Conservation (phyloP, 2,113 vertebrate species). For the Gadus chalcogrammus region DNA sequence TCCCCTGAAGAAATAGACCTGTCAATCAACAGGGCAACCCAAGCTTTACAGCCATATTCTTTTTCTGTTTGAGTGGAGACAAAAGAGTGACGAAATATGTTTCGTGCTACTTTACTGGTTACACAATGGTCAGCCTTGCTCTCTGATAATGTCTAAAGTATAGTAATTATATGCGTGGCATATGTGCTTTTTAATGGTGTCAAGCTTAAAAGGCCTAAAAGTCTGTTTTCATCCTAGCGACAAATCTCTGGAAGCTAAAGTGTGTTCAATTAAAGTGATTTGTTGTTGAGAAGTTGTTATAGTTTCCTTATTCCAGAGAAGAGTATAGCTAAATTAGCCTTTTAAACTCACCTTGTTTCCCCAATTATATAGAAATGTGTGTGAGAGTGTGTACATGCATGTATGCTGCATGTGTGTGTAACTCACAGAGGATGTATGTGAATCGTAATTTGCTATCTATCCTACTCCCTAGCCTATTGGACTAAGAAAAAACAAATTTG, state of each 20-base stretch:
- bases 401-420: neutral
- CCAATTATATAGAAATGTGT: neutral
- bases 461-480: too few relatives aligned
- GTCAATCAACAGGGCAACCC: constrained; percentile 50
- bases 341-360: too few relatives aligned
- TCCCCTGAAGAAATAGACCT: constrained; percentile 30
- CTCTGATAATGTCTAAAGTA: neutral
- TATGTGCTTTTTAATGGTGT: neutral
- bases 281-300: neutral
- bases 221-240: neutral
- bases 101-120: neutral
- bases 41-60: constrained; percentile 35
- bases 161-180: neutral
- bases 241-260: neutral
- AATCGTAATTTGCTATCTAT: neutral
- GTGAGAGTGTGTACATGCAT: neutral
- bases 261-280: neutral
- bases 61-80: constrained; percentile 21
- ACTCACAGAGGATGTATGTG: too few relatives aligned
- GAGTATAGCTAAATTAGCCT: too few relatives aligned
- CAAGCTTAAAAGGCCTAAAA: neutral
- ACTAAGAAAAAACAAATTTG: constrained; percentile 11
- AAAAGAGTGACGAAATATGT: constrained; percentile 12
- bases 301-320: neutral
- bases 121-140: neutral